Evolutionary conservation across 2,113 vertebrate genomes (phyloP).

Genomic region (Phoxinus phoxinus): DNA sequence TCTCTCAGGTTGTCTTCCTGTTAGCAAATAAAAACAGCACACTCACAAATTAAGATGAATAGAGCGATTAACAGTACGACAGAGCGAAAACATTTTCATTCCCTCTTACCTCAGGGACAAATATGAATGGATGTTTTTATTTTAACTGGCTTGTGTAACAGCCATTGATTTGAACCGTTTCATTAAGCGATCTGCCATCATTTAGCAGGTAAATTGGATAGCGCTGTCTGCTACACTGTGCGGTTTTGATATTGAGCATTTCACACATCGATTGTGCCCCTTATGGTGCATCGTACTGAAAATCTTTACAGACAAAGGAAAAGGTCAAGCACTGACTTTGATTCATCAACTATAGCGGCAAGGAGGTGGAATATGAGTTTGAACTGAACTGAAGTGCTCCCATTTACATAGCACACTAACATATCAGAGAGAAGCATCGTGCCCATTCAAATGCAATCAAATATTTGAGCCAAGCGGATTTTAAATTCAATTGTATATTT

Average conservation of each 20-base stretch:
- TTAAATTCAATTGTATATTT: neutral
- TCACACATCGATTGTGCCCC: constrained; percentile 22
- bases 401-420: neutral
- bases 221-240: neutral
- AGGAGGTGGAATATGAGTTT: neutral
- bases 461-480: neutral
- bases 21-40: constrained; percentile 30
- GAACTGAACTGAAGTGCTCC: neutral
- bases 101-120: constrained; percentile 18
- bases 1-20: neutral
- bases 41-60: constrained; percentile 41
- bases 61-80: constrained; percentile 12
- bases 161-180: constrained; percentile 37
- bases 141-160: constrained; percentile 35
- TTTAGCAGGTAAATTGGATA: constrained; percentile 15
- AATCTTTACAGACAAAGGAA: constrained; percentile 43
- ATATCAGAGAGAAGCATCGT: neutral
- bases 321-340: constrained; percentile 4
- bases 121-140: constrained; percentile 40
- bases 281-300: neutral
- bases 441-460: neutral
- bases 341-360: neutral
- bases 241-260: constrained; percentile 11
- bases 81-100: constrained; percentile 20
- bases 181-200: constrained; percentile 30